A percentile compares a stretch with the other conserved stretches of the same genome.
Conservation (phyloP, 2,888 invertebrate genomes). For the Drosophila monieri region DNA sequence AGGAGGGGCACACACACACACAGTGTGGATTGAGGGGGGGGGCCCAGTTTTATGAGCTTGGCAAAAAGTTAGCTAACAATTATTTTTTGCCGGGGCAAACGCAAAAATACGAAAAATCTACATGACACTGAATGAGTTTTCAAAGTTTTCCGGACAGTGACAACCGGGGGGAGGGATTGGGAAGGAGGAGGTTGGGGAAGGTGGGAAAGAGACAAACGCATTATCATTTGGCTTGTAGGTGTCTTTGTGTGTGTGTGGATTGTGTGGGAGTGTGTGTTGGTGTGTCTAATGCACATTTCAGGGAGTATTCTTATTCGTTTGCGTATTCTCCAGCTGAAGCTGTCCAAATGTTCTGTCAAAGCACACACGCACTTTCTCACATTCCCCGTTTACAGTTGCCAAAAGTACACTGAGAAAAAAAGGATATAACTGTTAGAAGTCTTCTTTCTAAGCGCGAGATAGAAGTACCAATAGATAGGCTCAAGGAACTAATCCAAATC, state of each 20-base stretch:
- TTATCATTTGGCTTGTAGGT: constrained; percentile 30
- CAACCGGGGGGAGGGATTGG: neutral
- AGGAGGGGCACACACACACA: too few species aligned
- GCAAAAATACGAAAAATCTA: constrained; percentile 54
- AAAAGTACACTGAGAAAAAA: neutral
- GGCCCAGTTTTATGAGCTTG: constrained; percentile 48
- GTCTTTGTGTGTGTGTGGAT: constrained; percentile 12
- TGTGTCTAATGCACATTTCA: constrained; percentile 45
- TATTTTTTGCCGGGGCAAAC: constrained; percentile 46
- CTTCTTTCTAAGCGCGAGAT: too few species aligned
- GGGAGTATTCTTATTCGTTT: constrained; percentile 12
- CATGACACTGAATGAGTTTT: constrained; percentile 56
- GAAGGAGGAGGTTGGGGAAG: too few species aligned
- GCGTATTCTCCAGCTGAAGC: constrained; percentile 19
- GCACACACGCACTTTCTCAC: constrained; percentile 15
- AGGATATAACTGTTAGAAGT: too few species aligned
- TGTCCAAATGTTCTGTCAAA: constrained; percentile 47
- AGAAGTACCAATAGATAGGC: too few species aligned
- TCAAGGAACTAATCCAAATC: too few species aligned
- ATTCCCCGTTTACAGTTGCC: neutral
- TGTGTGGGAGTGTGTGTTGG: neutral
- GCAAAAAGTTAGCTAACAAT: constrained; percentile 49
- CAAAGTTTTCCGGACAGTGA: constrained; percentile 45
- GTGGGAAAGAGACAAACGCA: constrained; percentile 23
- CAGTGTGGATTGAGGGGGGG: too few species aligned